Evolutionary conservation across 2,113 vertebrate genomes (phyloP).

Genomic region (Chaenogobius annularis): DNA sequence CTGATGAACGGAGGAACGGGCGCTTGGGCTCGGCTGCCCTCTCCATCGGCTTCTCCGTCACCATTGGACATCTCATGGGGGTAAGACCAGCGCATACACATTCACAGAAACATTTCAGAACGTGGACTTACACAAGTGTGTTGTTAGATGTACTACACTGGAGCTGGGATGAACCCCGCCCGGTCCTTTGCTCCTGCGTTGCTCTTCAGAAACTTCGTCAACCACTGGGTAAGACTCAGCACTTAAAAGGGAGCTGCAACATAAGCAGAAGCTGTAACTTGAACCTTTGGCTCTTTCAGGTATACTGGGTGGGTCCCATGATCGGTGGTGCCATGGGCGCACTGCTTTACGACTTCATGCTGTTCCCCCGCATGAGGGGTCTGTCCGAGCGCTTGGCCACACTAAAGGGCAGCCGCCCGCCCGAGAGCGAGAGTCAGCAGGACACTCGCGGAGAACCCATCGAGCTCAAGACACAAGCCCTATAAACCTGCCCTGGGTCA

Average conservation of each 20-base stretch:
- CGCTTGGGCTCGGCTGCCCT: constrained; percentile 85
- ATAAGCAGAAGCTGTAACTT: too few relatives aligned
- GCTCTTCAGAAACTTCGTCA: constrained; percentile 90
- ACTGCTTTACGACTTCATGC: constrained; percentile 89
- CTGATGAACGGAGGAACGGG: constrained; percentile 88
- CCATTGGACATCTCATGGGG: constrained; percentile 91
- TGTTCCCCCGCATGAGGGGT: constrained; percentile 87
- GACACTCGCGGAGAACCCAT: constrained; percentile 84
- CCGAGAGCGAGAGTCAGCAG: constrained; percentile 78
- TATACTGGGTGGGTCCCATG: constrained; percentile 93
- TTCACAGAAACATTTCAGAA: neutral
- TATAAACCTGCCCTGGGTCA: constrained; percentile 73
- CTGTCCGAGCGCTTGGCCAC: constrained; percentile 89
- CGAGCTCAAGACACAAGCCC: constrained; percentile 90
- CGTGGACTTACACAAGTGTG: constrained; percentile 11
- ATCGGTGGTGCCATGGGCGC: constrained; percentile 86
- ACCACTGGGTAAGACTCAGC: constrained; percentile 89
- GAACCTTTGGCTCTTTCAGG: constrained; percentile 66
- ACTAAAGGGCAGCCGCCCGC: constrained; percentile 83
- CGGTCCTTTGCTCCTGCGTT: constrained; percentile 92
- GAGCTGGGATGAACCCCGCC: constrained; percentile 92
- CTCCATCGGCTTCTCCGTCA: constrained; percentile 90
- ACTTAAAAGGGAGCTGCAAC: neutral
- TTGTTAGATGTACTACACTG: constrained; percentile 91
- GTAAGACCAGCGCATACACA: constrained; percentile 71